Conservation (phyloP, 2,113 vertebrate genomes). For the Himantopus leucocephalus region DNA sequence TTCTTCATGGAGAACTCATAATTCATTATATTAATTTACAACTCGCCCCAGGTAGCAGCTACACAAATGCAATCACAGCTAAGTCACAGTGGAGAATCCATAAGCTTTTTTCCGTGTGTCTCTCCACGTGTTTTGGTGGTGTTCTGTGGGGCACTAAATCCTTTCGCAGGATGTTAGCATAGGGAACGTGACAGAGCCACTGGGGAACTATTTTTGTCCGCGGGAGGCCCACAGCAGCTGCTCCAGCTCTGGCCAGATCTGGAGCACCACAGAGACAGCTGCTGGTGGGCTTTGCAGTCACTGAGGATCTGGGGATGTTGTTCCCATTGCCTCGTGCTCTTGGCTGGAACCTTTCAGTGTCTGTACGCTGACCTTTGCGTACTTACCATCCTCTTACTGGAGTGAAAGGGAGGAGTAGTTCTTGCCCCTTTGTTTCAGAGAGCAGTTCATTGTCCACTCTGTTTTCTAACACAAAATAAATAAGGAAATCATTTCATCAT, state of each 20-base stretch:
- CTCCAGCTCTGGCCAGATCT: background rate
- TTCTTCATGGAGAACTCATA: background rate
- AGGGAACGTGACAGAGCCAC: background rate
- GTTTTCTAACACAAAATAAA: slow-evolving; percentile 63
- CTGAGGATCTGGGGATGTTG: background rate
- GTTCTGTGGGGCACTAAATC: background rate
- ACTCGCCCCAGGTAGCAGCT: rapidly evolving
- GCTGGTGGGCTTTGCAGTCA: background rate
- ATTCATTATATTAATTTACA: background rate
- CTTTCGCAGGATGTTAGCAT: background rate
- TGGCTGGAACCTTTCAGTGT: slow-evolving; percentile 28
- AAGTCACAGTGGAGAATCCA: background rate
- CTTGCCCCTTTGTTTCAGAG: slow-evolving; percentile 53
- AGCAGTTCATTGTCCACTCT: slow-evolving; percentile 41
- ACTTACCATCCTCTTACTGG: slow-evolving; percentile 27
- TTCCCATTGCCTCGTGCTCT: slow-evolving; percentile 7
- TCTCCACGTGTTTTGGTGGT: background rate
- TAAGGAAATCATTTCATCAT: slow-evolving; percentile 52
- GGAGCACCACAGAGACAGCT: background rate
- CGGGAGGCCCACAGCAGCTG: background rate
- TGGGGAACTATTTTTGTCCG: background rate
- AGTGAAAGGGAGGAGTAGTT: slow-evolving; percentile 16
- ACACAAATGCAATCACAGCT: background rate
- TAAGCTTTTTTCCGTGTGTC: background rate
- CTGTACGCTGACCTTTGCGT: slow-evolving; percentile 9